Evolutionary conservation across 2,113 vertebrate genomes (phyloP).

Genomic region (Caretta caretta): DNA sequence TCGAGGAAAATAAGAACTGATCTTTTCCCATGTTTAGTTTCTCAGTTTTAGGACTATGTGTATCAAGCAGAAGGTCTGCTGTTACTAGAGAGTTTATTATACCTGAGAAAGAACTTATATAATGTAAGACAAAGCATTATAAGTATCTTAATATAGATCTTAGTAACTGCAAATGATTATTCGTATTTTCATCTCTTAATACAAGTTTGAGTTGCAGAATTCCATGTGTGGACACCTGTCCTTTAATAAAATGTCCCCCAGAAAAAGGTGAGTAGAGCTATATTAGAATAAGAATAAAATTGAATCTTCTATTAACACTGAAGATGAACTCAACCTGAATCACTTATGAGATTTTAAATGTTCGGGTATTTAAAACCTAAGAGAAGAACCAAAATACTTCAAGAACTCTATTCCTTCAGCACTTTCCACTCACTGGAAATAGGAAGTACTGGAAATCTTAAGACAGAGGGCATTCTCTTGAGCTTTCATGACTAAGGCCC

Average conservation of each 20-base stretch:
- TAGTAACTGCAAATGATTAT: neutral
- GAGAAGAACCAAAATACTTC: neutral
- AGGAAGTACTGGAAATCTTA: neutral
- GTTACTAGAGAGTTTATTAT: neutral
- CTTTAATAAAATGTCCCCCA: neutral
- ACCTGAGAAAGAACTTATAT: neutral
- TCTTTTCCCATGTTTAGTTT: neutral
- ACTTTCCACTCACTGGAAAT: neutral
- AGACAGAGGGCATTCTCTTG: neutral
- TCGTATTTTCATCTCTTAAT: neutral
- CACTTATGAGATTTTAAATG: neutral
- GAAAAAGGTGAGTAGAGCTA: neutral
- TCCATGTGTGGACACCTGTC: neutral
- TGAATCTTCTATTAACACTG: too few relatives aligned
- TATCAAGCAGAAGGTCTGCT: neutral
- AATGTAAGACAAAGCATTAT: neutral
- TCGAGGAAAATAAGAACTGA: neutral
- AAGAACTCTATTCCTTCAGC: fast-evolving
- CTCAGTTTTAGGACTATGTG: neutral
- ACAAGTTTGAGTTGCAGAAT: neutral
- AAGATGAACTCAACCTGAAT: neutral
- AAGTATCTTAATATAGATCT: neutral
- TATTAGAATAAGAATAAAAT: neutral
- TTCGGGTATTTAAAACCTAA: neutral
- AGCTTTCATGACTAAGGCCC: neutral